Percentiles rank a stretch among this genome's conserved stretches.
These are phyloP conservation scores for Sinopyrophorus schimmeli DNA, from an alignment of 2,888 invertebrate species.

Conservation along the genomic window DNA sequence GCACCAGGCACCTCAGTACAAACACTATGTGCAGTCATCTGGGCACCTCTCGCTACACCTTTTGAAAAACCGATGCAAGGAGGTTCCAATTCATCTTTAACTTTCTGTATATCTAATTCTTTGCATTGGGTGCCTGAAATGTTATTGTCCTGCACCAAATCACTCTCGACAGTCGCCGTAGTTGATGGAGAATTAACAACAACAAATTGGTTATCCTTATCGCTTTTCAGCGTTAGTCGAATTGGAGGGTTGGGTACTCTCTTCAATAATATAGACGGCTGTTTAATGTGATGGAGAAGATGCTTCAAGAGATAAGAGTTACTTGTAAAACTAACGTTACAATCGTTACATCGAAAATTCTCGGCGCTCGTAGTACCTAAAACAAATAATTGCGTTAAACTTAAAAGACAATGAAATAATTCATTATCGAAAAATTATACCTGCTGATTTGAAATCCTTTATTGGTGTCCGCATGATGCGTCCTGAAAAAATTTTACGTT, in stretches of 20 bases:
- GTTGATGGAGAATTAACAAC: slow-evolving; percentile 45
- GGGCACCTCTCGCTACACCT: no score
- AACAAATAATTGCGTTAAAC: background rate
- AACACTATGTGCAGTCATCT: slow-evolving; percentile 29
- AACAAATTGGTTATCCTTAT: slow-evolving; percentile 48
- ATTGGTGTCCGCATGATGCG: slow-evolving; percentile 20
- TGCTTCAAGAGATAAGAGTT: slow-evolving; percentile 59
- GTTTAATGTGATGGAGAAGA: slow-evolving; percentile 61
- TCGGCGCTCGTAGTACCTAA: slow-evolving; percentile 27
- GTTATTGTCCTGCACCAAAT: no score
- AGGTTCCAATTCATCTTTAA: no score
- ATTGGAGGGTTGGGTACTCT: slow-evolving; percentile 58
- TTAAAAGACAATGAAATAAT: background rate
- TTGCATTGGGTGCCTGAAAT: background rate
- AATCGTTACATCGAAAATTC: slow-evolving; percentile 57
- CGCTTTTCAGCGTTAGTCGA: slow-evolving; percentile 55
- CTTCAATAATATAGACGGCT: slow-evolving; percentile 58
- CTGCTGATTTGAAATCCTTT: slow-evolving; percentile 8
- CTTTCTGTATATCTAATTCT: no score
- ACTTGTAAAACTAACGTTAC: slow-evolving; percentile 57
- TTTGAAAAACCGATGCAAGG: no score
- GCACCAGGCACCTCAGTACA: slow-evolving; percentile 48
- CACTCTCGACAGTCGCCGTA: no score
- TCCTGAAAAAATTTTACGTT: no score
- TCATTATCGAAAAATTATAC: background rate